These are phyloP conservation scores for Pipistrellus pipistrellus DNA, from an alignment of 2,797 vertebrate genomes.

Conservation along the genomic window DNA sequence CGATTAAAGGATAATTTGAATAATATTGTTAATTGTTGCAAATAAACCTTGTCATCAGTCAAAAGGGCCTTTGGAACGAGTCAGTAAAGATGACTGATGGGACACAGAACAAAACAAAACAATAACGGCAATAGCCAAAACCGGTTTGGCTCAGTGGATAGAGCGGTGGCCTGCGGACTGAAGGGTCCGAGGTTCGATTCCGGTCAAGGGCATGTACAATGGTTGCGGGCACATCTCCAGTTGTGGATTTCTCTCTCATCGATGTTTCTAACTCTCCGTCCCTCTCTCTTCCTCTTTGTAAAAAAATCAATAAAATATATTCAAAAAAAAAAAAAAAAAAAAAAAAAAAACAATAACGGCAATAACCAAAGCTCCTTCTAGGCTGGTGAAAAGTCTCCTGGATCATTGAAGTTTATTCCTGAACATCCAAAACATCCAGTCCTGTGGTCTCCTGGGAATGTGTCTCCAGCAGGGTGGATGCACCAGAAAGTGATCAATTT, in stretches of 20 bases:
- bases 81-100: neutral
- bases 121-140: neutral
- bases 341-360: neutral
- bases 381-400: neutral
- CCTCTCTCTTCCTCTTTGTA: too few relatives aligned
- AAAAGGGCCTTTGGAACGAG: neutral
- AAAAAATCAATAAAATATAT: too few relatives aligned
- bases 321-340: neutral
- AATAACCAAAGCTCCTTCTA: neutral
- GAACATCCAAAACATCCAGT: neutral
- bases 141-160: too few relatives aligned
- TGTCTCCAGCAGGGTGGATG: neutral
- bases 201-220: too few relatives aligned
- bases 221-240: too few relatives aligned
- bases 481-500: neutral
- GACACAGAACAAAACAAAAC: neutral
- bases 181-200: too few relatives aligned
- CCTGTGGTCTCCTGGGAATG: neutral
- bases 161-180: too few relatives aligned
- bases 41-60: conserved; percentile 7
- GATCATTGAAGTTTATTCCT: neutral
- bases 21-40: neutral
- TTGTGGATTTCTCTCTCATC: too few relatives aligned
- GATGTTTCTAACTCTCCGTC: too few relatives aligned
- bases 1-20: conserved; percentile 24